Evolutionary conservation across 2,113 vertebrate species (phyloP), one percentile per base, ranked within the genome.

Genomic region (Anarrhichthys ocellatus): DNA sequence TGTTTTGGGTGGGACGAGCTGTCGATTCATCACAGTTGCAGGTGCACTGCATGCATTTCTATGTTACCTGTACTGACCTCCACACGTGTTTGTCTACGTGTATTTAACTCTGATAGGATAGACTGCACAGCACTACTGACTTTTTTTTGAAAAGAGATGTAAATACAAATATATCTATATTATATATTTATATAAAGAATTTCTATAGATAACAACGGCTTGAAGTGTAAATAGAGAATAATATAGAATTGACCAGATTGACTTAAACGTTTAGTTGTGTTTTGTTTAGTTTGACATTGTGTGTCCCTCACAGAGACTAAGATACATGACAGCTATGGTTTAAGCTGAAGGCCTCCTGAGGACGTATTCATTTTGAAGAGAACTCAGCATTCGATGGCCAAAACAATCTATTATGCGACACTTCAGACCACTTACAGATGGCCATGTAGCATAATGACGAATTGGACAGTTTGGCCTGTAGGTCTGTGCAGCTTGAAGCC

Each of bases 91-190:
- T 84, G 59, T 83, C 87, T 54, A 85, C 82, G 82, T 90, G 71
- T 87, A 76, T 92, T 91, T 91, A 92, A 90, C 89, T 79, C 68
- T 67, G 59, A 40, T 87, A 87, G 66, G 38, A 76, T 88, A 90
- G 87, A 66, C 50, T 70, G 83, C 80, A 89, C 86, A 81, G 42
- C 80, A 86, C 82, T 85, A 92, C 91, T 90, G 87, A 90, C 78
- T 71, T 76, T 86, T 85, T 86, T 90, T 82, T 87, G 77, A 88
- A 82, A 82, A 88, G 50, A 85, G 73, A 86, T 94, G 93, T 94
- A 94, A 87, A 93, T 92, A 94, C 80, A 89, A 84, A 91, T 91
- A 91, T 92, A 88, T 92, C 90, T 88, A 88, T 88, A 81, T 86
- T 91, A 86, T 93, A 92, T 92, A 92, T 94, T 91, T 93, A 92